A percentile compares a stretch with the other conserved stretches of the same genome.
phyloP scores from a whole-genome alignment of 2,888 invertebrate species.

The Monoplex corrugatus region DNA sequence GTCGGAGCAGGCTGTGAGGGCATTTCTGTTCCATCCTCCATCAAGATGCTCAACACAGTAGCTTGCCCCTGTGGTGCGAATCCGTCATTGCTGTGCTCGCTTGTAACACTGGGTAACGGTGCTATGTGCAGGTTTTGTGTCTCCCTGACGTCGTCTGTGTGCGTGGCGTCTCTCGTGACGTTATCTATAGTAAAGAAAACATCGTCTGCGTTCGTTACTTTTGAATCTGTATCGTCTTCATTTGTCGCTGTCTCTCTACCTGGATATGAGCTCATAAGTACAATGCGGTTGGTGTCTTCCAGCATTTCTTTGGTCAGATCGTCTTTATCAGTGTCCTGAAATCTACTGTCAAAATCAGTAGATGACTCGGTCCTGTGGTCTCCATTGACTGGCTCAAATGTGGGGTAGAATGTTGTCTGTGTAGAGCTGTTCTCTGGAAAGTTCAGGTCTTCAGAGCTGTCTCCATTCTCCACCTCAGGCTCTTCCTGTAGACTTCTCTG shows the following conservation, averaged over 20 bases:
- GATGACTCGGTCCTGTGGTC: neutral
- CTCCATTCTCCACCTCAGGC: neutral
- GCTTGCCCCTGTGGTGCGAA: slow-evolving; percentile 26
- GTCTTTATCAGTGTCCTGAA: neutral
- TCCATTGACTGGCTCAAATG: neutral
- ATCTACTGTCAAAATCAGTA: neutral
- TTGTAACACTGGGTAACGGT: neutral
- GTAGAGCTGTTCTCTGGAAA: neutral
- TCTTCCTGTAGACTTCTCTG: neutral
- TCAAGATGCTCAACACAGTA: slow-evolving; percentile 31
- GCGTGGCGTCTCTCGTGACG: slow-evolving; percentile 16
- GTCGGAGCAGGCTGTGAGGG: neutral
- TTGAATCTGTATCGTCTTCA: neutral
- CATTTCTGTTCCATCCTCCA: neutral
- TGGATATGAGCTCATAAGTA: neutral
- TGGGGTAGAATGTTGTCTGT: slow-evolving; percentile 4
- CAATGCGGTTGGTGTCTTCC: neutral
- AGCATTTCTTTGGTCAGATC: neutral
- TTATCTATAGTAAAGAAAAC: slow-evolving; percentile 33
- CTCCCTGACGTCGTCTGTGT: slow-evolving; percentile 11
- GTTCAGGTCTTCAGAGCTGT: neutral
- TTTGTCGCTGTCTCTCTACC: too few species aligned
- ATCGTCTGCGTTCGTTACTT: neutral
- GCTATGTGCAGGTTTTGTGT: neutral
- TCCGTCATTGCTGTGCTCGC: neutral